These are phyloP conservation scores for Laspeyria flexula DNA, from an alignment of 2,888 invertebrate species.

Conservation along the genomic window DNA sequence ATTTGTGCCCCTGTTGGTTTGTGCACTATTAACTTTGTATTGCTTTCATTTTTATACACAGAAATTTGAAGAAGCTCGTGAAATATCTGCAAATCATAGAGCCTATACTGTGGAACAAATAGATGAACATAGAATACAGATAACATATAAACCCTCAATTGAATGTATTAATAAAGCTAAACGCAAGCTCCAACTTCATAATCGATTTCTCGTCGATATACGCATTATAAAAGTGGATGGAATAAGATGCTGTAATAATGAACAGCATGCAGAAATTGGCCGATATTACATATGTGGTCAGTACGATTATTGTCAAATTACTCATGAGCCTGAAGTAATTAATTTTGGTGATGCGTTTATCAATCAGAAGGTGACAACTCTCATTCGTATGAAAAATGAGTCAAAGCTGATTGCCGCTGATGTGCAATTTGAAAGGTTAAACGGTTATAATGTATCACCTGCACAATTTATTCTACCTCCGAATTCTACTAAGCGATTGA, in stretches of 20 bases:
- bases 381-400: slow-evolving; percentile 74
- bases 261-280: slow-evolving; percentile 76
- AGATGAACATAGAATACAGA: slow-evolving; percentile 56
- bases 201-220: slow-evolving; percentile 74
- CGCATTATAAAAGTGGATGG: slow-evolving; percentile 72
- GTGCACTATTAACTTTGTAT: no score
- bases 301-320: slow-evolving; percentile 78
- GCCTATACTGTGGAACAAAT: slow-evolving; percentile 61
- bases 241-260: slow-evolving; percentile 67
- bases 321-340: slow-evolving; percentile 76
- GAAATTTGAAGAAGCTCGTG: slow-evolving; percentile 75
- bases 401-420: slow-evolving; percentile 70
- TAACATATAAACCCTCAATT: slow-evolving; percentile 69
- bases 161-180: slow-evolving; percentile 74
- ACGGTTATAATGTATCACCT: slow-evolving; percentile 74
- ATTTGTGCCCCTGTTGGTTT: no score
- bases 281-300: slow-evolving; percentile 86
- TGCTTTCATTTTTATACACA: no score
- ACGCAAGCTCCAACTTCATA: slow-evolving; percentile 54
- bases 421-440: slow-evolving; percentile 67
- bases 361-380: slow-evolving; percentile 62
- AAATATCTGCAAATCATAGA: slow-evolving; percentile 77
- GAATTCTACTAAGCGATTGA: slow-evolving; percentile 59
- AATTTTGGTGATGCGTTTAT: slow-evolving; percentile 76
- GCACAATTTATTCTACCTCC: slow-evolving; percentile 65